Evolutionary conservation across 1,140 invertebrate species (phyloP), one percentile per base, ranked within the genome.

Genomic region (Hormaphis cornu): DNA sequence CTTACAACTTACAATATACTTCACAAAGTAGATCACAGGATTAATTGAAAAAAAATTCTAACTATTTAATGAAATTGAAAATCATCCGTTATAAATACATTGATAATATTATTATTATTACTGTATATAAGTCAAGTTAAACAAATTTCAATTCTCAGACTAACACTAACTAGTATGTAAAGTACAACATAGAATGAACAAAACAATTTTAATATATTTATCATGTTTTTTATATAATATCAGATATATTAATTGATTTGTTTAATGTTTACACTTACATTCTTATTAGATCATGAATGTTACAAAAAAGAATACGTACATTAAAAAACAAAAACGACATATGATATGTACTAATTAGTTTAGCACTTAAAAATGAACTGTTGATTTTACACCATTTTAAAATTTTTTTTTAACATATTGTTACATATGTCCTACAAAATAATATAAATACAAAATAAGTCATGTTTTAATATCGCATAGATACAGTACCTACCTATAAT

Each of bases 331-430:
- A 66, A 66, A 50, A 66, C 44, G 35, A 66, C 18, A 66, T 48
- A 66, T 28, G 44, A 66, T 66, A 66, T 66, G 61, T 66, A 66
- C 44, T 66, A 66, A 66, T 66, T 66, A 66, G 20, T 66, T 66
- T 66, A 66, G 61, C 44, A 46, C 61, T 58, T 66, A 46, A 22
- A 33, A n/a, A 33, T 46, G 33, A 66, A 12, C 35, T 28, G 14
- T 66, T 30, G 28, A 33, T 66, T 50, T 66, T 66, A 66, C 61
- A 50, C 24, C 22, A n/a, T 22, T 28, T 50, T 58, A 16, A 50
- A 53, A 50, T 5, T 33, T 66, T 5, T 66, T n/a, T 66, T 46
- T n/a, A 14, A 35, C 44, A 35, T 30, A 48, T 48, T 46, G 18
- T 26, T 53, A 53, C 6, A 26, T 33, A 28, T 35, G 14, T 48